A percentile compares a stretch with the other conserved stretches of the same genome.
Evolutionary conservation across 2,113 vertebrate genomes (phyloP).

Genomic region (Erythrocercus mccallii): DNA sequence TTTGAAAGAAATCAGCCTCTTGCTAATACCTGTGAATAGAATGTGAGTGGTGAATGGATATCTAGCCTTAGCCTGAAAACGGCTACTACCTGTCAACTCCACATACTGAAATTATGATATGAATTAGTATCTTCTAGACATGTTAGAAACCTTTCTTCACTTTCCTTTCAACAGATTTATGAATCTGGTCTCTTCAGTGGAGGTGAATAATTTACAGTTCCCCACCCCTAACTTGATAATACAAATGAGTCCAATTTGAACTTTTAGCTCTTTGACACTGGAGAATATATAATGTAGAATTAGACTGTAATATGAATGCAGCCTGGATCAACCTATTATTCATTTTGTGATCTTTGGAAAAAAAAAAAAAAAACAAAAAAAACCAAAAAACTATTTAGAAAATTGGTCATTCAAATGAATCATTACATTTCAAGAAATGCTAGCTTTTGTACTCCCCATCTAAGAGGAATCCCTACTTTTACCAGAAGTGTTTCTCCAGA

Average conservation of each 20-base stretch:
- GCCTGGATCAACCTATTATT: conserved; percentile 46
- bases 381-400: conserved; percentile 8
- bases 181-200: conserved; percentile 7
- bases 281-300: conserved; percentile 34
- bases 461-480: not conserved
- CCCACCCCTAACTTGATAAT: conserved; percentile 37
- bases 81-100: not conserved
- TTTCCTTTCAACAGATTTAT: conserved; percentile 25
- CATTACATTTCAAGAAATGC: conserved; percentile 55
- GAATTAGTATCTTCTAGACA: not conserved
- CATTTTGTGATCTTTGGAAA: conserved; percentile 1
- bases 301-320: conserved; percentile 26
- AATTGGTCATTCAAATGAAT: conserved; percentile 50
- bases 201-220: conserved; percentile 46
- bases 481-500: not conserved
- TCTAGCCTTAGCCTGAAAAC: not conserved
- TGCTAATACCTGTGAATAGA: not conserved
- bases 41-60: not conserved
- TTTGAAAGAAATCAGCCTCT: conserved; percentile 17
- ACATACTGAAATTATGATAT: not conserved
- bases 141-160: not conserved
- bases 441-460: conserved; percentile 25
- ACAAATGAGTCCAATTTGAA: conserved; percentile 49
- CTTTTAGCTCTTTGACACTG: conserved; percentile 8
- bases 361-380: not conserved